phyloP scores from a whole-genome alignment of 2,797 vertebrate species.

The Helarctos malayanus region DNA sequence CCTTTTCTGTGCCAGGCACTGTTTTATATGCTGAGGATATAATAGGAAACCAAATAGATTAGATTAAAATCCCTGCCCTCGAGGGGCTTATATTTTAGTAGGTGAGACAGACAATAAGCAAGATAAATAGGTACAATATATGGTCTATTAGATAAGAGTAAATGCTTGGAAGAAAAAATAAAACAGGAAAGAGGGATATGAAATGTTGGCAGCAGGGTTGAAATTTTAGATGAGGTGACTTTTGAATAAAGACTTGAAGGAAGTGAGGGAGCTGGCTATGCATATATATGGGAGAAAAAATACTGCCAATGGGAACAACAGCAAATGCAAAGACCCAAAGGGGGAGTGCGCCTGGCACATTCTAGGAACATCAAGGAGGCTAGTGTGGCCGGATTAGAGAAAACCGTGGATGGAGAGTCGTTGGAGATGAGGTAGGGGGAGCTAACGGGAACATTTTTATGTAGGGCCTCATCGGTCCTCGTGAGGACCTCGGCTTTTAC shows the following conservation, averaged over 20 bases:
- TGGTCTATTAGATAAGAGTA: conserved; percentile 54
- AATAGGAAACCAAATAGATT: conserved; percentile 58
- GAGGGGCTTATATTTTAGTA: conserved; percentile 69
- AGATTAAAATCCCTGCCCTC: conserved; percentile 65
- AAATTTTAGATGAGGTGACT: conserved; percentile 53
- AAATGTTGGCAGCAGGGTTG: conserved; percentile 53
- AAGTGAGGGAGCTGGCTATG: neutral
- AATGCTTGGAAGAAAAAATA: conserved; percentile 54
- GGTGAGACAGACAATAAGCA: conserved; percentile 53
- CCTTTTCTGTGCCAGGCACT: conserved; percentile 1
- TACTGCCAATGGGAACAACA: neutral
- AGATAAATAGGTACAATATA: conserved; percentile 60
- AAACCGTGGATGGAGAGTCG: neutral
- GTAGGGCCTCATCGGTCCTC: neutral
- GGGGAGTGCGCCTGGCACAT: neutral
- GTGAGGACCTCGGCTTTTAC: neutral
- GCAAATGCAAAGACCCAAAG: neutral
- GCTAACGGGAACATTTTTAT: neutral
- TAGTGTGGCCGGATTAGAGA: neutral
- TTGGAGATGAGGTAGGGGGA: neutral
- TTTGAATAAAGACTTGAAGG: conserved; percentile 51
- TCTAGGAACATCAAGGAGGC: neutral
- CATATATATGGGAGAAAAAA: conserved; percentile 13
- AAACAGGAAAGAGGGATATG: neutral
- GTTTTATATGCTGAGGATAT: conserved; percentile 39